These are phyloP conservation scores for Microplitis mediator DNA, from an alignment of 1,140 invertebrate species.

Conservation along the genomic window DNA sequence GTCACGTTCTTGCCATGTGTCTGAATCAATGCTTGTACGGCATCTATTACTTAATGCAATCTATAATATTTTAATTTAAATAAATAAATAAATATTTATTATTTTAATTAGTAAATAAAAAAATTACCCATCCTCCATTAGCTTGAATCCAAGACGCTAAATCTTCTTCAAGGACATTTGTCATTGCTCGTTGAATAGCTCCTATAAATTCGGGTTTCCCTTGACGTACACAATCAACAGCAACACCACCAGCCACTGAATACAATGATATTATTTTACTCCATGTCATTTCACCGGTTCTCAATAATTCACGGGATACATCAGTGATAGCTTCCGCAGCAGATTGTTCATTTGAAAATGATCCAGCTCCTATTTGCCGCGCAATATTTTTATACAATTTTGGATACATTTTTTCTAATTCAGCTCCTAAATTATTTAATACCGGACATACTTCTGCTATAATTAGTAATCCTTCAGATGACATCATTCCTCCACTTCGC, in stretches of 20 bases:
- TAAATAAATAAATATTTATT: background rate
- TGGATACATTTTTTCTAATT: constrained; percentile 72
- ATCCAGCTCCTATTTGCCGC: constrained; percentile 65
- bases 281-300: constrained; percentile 68
- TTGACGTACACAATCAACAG: constrained; percentile 72
- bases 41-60: constrained; percentile 39
- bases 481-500: constrained; percentile 63
- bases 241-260: constrained; percentile 72
- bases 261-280: constrained; percentile 72
- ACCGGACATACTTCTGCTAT: constrained; percentile 68
- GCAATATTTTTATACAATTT: constrained; percentile 67
- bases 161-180: constrained; percentile 69
- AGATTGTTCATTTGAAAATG: constrained; percentile 64
- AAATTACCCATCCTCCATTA: constrained; percentile 75
- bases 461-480: constrained; percentile 57
- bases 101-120: constrained; percentile 10
- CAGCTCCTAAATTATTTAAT: constrained; percentile 64
- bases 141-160: constrained; percentile 72
- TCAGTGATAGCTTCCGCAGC: constrained; percentile 64
- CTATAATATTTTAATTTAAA: constrained; percentile 29
- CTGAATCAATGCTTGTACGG: constrained; percentile 34
- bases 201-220: constrained; percentile 70
- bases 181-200: constrained; percentile 67
- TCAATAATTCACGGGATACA: constrained; percentile 67
- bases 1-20: constrained; percentile 35